These are phyloP conservation scores for Nothobranchius kuhntae DNA, from an alignment of 2,113 vertebrate species.

Conservation along the genomic window DNA sequence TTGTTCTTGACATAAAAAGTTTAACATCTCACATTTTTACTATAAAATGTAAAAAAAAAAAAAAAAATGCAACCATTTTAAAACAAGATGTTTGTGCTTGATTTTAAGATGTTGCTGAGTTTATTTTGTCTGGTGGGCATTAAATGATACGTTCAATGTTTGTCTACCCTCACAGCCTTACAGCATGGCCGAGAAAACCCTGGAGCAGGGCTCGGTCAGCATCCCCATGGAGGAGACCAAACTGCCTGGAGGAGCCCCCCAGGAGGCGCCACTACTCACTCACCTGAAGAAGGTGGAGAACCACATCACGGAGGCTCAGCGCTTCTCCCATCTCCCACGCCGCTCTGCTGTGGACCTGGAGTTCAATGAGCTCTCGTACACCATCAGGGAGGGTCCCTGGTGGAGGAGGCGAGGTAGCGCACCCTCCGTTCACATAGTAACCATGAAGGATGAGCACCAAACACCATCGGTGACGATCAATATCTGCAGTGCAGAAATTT, in stretches of 20 bases:
- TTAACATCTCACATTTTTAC: too few species aligned
- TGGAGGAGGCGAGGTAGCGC: conserved; percentile 93
- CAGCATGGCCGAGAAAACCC: conserved; percentile 86
- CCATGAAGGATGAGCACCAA: conserved; percentile 41
- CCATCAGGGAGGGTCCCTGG: conserved; percentile 93
- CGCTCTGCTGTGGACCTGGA: conserved; percentile 94
- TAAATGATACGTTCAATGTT: background rate
- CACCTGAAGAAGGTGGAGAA: conserved; percentile 99
- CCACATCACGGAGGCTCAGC: conserved; percentile 96
- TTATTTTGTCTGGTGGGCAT: too few species aligned
- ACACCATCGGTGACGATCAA: conserved; percentile 47
- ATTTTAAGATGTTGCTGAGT: too few species aligned
- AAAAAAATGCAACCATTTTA: too few species aligned
- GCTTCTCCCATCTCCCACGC: conserved; percentile 95
- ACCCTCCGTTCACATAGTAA: conserved; percentile 15
- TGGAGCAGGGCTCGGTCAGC: conserved; percentile 81
- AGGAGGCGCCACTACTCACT: conserved; percentile 87
- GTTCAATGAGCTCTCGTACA: conserved; percentile 94
- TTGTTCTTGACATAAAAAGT: too few species aligned
- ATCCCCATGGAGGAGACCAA: conserved; percentile 92
- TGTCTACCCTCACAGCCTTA: conserved; percentile 59
- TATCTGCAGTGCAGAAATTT: conserved; percentile 30
- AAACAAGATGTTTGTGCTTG: too few species aligned
- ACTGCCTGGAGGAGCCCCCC: conserved; percentile 70
- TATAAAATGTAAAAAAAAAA: too few species aligned